Base-by-base conservation (phyloP, 2,113 vertebrate species). In the Ivindomyrus marchei region DNA sequence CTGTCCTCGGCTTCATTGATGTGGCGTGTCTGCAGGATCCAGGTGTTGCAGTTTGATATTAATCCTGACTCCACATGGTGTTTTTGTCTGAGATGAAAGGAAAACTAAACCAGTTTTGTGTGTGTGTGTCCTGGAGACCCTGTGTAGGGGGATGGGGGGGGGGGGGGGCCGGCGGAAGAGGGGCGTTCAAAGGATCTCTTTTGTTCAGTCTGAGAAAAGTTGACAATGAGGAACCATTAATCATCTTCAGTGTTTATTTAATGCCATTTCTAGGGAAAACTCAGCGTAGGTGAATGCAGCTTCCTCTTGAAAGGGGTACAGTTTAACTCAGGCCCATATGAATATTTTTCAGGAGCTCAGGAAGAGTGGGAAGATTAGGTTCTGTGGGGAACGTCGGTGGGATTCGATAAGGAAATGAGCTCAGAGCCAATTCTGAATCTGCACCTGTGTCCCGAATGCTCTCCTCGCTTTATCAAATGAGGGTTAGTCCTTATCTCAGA, bases 401-500 rank as follows among this genome's bases (percentile, higher is more conserved):
- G n/a, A 50, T 85, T 52, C 62, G 84, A 90, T 27, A 58, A 56
- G 24, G 85, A 87, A 39, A 50, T 86, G 85, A 53, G 50, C 13
- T 17, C n/a, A n/a, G 47, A 19, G 50, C 50, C 50, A 87, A 53
- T 19, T 50, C 31, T 5, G 5, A 53, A 87, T 53, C 47, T 11
- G 31, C 50, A 39, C 89, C 90, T 86, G 24, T 85, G 56, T 91
- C 91, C 87, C 39, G 52, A 58, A 4, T 89, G 92, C 90, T 90
- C 46, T 80, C 36, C n/a, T n/a, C n/a, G 24, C 45, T n/a, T 85
- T 50, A 49, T 80, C 74, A 21, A 80, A 42, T 80, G 74, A 42
- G 74, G 70, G 74, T 42, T 80, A 19, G 31, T 42, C 74, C 74
- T 80, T 80, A 80, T 80, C 74, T 80, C 74, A 42, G 36, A 42